These are phyloP conservation scores for Eupeodes latifasciatus DNA, from an alignment of 2,888 invertebrate genomes.

Conservation along the genomic window DNA sequence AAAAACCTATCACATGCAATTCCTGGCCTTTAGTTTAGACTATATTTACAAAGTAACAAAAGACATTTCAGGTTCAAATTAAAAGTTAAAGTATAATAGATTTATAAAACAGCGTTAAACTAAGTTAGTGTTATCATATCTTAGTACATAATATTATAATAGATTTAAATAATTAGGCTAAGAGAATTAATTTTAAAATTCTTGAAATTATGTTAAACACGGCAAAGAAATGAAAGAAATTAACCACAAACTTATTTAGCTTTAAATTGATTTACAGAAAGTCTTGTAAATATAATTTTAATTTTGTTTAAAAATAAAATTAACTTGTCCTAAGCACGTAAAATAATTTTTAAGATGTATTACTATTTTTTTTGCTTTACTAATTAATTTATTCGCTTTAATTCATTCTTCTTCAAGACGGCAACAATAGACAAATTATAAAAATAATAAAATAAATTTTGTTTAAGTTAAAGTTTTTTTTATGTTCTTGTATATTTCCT, in stretches of 20 bases:
- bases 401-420: constrained; percentile 19
- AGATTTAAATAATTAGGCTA: background rate
- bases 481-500: background rate
- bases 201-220: background rate
- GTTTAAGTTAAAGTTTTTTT: background rate
- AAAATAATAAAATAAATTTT: background rate
- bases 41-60: constrained; percentile 5
- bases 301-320: background rate
- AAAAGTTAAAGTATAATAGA: background rate
- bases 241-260: constrained; percentile 24
- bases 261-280: constrained; percentile 15
- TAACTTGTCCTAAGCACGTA: constrained; percentile 37
- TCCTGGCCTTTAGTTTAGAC: background rate
- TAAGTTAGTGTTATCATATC: background rate
- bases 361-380: constrained; percentile 10
- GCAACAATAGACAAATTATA: background rate
- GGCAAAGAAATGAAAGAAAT: background rate
- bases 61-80: constrained; percentile 40
- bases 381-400: constrained; percentile 61
- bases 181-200: background rate
- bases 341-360: constrained; percentile 30
- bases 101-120: constrained; percentile 29
- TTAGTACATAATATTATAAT: background rate
- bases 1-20: background rate
- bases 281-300: constrained; percentile 58